Percentiles rank a stretch among this genome's conserved stretches.
Conservation (phyloP, 2,888 invertebrate species). For the Acholoe squamosa region DNA sequence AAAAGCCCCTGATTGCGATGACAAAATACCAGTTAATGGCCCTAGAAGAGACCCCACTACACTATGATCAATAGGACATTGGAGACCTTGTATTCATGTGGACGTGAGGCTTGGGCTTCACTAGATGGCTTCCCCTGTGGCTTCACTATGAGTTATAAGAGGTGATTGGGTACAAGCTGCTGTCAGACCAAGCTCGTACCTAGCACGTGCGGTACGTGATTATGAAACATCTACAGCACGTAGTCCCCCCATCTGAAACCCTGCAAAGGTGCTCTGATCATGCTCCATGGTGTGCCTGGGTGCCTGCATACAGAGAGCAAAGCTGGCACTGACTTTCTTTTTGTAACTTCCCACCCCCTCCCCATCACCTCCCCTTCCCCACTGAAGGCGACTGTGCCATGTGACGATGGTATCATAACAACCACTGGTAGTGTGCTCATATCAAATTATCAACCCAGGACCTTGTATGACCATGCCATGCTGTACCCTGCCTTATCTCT, state of each 20-base stretch:
- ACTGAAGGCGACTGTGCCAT: not conserved
- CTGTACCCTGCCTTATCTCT: constrained; percentile 1
- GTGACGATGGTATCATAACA: constrained; percentile 1
- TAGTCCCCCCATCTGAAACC: not conserved
- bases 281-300: not conserved
- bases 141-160: not conserved
- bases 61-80: not conserved
- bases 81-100: too few relatives aligned
- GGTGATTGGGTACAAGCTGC: not conserved
- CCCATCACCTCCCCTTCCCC: not conserved
- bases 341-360: too few relatives aligned
- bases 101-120: too few relatives aligned
- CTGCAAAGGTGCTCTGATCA: constrained; percentile 3
- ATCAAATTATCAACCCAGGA: constrained; percentile 25
- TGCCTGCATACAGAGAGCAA: not conserved
- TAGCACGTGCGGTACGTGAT: not conserved
- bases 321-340: not conserved
- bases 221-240: not conserved
- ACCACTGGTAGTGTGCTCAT: not conserved
- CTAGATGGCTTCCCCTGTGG: not conserved
- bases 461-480: not conserved
- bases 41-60: not conserved
- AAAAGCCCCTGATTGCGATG: constrained; percentile 34
- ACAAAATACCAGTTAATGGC: not conserved
- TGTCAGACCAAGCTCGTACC: not conserved